Percentiles rank a stretch among this genome's conserved stretches.
Conservation (phyloP, 2,797 vertebrate genomes). For the Lepus townsendii region DNA sequence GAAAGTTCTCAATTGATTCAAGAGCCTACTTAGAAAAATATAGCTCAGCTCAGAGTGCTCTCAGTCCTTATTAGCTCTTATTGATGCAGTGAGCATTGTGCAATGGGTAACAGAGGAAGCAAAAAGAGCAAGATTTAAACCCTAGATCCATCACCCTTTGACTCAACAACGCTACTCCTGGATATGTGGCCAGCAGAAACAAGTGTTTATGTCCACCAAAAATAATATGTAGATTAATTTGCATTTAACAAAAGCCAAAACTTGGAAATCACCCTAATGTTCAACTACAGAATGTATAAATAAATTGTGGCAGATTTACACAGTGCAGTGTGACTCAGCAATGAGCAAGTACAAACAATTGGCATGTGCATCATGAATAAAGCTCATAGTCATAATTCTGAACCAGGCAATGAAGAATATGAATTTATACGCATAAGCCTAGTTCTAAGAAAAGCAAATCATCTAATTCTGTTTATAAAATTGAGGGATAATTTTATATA, state of each 20-base stretch:
- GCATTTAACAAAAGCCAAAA: constrained; percentile 49
- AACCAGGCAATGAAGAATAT: background rate
- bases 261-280: background rate
- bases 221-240: background rate
- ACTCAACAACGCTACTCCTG: background rate
- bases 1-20: constrained; percentile 54
- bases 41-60: background rate
- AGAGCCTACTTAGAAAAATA: constrained; percentile 36
- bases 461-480: background rate
- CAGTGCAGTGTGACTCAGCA: background rate
- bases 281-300: background rate
- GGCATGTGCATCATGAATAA: background rate
- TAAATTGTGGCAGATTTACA: background rate
- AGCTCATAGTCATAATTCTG: background rate
- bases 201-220: background rate
- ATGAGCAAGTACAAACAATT: background rate
- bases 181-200: background rate
- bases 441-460: constrained; percentile 33
- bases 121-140: constrained; percentile 11
- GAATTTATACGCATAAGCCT: background rate
- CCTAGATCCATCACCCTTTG: background rate
- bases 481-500: constrained; percentile 13
- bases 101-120: background rate
- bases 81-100: background rate
- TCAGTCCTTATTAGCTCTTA: background rate